Conservation (phyloP, 1,140 invertebrate genomes). For the Zaprionus ornatus region DNA sequence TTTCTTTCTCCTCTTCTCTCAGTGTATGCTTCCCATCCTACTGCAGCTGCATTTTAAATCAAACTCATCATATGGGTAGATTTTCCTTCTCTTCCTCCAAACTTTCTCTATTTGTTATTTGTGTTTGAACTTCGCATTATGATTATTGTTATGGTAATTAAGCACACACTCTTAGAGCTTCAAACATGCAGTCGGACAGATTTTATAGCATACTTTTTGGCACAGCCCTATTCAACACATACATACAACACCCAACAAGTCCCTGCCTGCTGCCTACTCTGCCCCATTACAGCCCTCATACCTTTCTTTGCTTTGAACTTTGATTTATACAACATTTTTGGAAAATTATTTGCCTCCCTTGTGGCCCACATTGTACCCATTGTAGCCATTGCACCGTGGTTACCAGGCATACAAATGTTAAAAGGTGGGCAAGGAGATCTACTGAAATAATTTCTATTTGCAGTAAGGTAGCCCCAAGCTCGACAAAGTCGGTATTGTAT, state of each 20-base stretch:
- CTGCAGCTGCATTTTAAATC: slow-evolving; percentile 15
- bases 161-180: slow-evolving; percentile 6
- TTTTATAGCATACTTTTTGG: slow-evolving; percentile 35
- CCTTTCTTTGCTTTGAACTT: slow-evolving; percentile 33
- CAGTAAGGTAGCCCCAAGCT: no score
- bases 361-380: not conserved
- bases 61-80: slow-evolving; percentile 4
- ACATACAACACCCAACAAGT: not conserved
- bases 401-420: not conserved
- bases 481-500: no score
- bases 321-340: slow-evolving; percentile 44
- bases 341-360: slow-evolving; percentile 31
- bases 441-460: no score
- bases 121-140: slow-evolving; percentile 20
- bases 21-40: not conserved
- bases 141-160: slow-evolving; percentile 49
- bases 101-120: not conserved
- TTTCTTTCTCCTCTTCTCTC: not conserved
- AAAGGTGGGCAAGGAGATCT: no score
- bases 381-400: not conserved
- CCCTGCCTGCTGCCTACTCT: slow-evolving; percentile 1
- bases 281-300: not conserved
- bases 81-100: not conserved
- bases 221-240: not conserved
- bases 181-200: not conserved